Evolutionary conservation across 2,797 vertebrate species (phyloP), one percentile per base, ranked within the genome.

Genomic region (Enteromius anoplus): DNA sequence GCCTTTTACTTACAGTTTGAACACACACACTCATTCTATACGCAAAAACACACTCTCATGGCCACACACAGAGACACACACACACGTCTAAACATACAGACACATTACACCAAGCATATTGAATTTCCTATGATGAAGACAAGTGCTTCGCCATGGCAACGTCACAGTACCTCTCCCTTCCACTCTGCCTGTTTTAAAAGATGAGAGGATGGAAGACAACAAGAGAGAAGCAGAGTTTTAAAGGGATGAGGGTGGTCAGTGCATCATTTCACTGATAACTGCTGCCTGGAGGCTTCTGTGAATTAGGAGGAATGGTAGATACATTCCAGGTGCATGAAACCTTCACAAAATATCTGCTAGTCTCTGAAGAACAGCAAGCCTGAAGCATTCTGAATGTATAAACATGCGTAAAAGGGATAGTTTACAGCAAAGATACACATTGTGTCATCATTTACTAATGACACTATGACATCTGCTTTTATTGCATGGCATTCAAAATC

Each of bases 131-230:
- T 47, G 81, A 80, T 76, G 76, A 88, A 80, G 81, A 86, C 85
- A 73, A 80, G 83, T 69, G 29, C 47, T 53, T 88, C 82, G 68
- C 87, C 87, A 88, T 88, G 72, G 83, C 80, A 88, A 88, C 85
- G 26, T 62, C 76, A 82, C 49, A 84, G 75, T 86, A 83, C 68
- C 23, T 78, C 65, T 72, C 78, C 82, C 66, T 77, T 60, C 60
- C 68, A 58, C 42, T 72, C 76, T 70, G 37, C 29, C 66, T 58
- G 85, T 83, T 86, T 75, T 49, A 73, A 72, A 75, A 60, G 62
- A 85, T 51, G 85, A 84, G 76, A 86, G 81, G 85, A 80, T 9
- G 49, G 71, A 47, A 68, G 37, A 76, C 47, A 58, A 75, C 60
- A 75, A 75, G 47, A 75, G 49, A 51, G 26, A 15, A 75, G 75